Conservation (phyloP, 30 jellyfish, hydroid and myxozoan genomes). For the Cassiopea andromeda region DNA sequence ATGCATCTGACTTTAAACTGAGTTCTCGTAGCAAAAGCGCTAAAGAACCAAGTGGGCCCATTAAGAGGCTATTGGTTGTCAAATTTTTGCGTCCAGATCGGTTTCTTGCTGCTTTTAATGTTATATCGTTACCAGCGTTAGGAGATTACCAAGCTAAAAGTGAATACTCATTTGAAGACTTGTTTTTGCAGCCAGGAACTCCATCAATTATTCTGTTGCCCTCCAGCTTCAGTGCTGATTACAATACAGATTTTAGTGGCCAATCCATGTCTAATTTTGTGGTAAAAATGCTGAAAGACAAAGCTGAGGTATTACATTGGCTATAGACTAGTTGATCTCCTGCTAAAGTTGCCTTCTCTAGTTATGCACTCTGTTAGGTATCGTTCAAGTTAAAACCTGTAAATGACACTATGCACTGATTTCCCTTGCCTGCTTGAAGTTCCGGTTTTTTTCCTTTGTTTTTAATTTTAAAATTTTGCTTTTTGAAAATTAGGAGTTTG, state of each 20-base stretch:
- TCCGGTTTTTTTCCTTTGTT: no score
- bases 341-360: neutral
- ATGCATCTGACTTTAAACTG: no score
- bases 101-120: constrained; percentile 44
- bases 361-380: no score
- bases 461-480: no score
- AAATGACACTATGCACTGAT: no score
- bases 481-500: no score
- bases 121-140: constrained; percentile 15
- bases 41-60: neutral
- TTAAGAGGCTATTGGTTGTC: constrained; percentile 25
- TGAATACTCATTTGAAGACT: constrained; percentile 26
- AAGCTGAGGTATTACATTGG: constrained; percentile 2
- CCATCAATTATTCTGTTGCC: constrained; percentile 62
- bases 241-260: neutral
- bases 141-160: neutral
- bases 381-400: no score
- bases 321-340: neutral
- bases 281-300: neutral
- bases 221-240: constrained; percentile 1
- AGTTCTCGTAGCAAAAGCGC: neutral
- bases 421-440: no score
- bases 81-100: constrained; percentile 87
- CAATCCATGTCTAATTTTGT: neutral
- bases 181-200: constrained; percentile 5